These are phyloP conservation scores for Pachyuromys duprasi DNA, from an alignment of 2,797 vertebrate genomes.

Conservation along the genomic window DNA sequence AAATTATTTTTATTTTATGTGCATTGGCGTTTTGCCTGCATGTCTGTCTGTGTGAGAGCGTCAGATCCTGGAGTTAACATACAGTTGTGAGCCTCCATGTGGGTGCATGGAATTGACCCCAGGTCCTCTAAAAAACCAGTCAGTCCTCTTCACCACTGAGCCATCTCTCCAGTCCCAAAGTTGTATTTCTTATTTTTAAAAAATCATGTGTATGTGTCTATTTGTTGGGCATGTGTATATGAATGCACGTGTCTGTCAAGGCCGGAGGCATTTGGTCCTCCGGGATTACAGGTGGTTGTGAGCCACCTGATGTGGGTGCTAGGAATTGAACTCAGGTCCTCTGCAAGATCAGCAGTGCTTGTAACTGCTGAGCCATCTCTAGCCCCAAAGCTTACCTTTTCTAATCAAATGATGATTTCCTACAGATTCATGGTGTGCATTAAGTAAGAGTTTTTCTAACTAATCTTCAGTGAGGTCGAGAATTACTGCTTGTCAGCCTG, in stretches of 20 bases:
- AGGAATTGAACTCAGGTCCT: background rate
- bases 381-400: conserved; percentile 24
- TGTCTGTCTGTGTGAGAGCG: no score
- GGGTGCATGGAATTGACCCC: no score
- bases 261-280: background rate
- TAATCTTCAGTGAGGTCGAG: background rate
- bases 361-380: background rate
- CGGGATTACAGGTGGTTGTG: background rate
- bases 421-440: conserved; percentile 6
- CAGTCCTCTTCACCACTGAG: no score
- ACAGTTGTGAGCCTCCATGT: no score
- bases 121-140: no score
- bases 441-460: background rate
- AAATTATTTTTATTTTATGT: no score
- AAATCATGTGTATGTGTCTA: background rate
- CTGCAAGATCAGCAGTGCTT: background rate
- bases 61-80: no score
- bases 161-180: no score
- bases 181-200: no score
- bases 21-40: no score
- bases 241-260: background rate
- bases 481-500: background rate
- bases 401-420: background rate
- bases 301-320: background rate
- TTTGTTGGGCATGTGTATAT: background rate